Evolutionary conservation across 2,888 invertebrate species (phyloP).

Genomic region (Priocnemis perturbator): DNA sequence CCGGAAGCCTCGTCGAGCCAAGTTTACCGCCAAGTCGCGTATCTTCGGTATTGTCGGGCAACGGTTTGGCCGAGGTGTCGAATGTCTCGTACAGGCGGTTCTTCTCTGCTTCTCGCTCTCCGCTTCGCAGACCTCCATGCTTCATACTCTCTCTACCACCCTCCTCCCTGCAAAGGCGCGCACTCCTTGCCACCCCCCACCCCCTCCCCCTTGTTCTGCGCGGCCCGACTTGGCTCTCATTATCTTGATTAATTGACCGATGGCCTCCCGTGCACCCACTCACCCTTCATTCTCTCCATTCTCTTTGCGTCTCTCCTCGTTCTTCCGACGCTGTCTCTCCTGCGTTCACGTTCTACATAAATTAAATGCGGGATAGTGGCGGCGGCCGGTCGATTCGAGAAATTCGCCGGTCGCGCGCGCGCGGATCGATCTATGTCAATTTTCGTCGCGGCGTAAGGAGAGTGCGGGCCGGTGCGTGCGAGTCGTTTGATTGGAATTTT

Average conservation of each 20-base stretch:
- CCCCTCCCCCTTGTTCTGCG: conserved; percentile 51
- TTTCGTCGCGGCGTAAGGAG: no score
- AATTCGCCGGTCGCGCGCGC: background rate
- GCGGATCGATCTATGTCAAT: no score
- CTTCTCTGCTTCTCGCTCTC: conserved; percentile 31
- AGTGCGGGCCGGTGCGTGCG: no score
- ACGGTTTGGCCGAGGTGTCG: conserved; percentile 71
- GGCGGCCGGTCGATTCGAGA: background rate
- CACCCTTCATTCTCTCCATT: conserved; percentile 22
- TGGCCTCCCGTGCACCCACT: conserved; percentile 55
- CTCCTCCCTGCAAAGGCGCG: conserved; percentile 23
- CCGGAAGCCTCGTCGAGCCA: conserved; percentile 66
- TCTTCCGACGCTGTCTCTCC: background rate
- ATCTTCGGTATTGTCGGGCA: conserved; percentile 73
- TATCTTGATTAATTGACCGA: conserved; percentile 76
- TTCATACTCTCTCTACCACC: conserved; percentile 8
- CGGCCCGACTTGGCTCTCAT: conserved; percentile 70
- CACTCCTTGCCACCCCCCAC: conserved; percentile 39
- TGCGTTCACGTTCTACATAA: background rate
- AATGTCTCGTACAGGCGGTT: conserved; percentile 72
- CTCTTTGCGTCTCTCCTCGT: conserved; percentile 17
- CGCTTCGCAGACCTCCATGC: background rate
- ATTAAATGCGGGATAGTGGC: no score
- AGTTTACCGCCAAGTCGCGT: conserved; percentile 73
- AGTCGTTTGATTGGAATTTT: no score